Evolutionary conservation across 2,888 invertebrate genomes (phyloP).

Genomic region (Diploptera punctata): DNA sequence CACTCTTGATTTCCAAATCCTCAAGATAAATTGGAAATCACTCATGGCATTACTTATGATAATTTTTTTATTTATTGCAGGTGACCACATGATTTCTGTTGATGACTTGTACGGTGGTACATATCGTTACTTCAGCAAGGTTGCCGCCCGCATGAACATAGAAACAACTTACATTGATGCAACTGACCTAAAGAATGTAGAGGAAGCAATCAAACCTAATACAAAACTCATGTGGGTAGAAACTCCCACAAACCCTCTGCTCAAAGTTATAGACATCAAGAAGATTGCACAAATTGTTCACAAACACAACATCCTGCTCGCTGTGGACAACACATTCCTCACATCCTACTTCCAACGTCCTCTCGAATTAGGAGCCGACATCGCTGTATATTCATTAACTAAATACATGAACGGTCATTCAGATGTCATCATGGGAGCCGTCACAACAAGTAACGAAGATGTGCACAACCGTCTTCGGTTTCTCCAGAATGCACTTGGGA

Average conservation of each 20-base stretch:
- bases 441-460: constrained; percentile 74
- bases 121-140: constrained; percentile 65
- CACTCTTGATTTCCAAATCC: too few species aligned
- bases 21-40: too few species aligned
- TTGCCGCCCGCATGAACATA: constrained; percentile 70
- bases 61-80: constrained; percentile 69
- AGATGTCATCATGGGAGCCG: constrained; percentile 96
- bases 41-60: too few species aligned
- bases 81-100: constrained; percentile 89
- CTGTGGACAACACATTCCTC: constrained; percentile 94
- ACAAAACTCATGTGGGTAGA: constrained; percentile 84
- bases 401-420: constrained; percentile 99
- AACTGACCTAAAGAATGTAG: constrained; percentile 68
- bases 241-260: constrained; percentile 93
- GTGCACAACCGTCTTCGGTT: constrained; percentile 77
- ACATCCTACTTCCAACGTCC: constrained; percentile 90
- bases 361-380: constrained; percentile 87
- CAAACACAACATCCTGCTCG: constrained; percentile 68
- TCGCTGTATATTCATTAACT: constrained; percentile 90
- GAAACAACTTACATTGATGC: constrained; percentile 80
- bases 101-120: constrained; percentile 98
- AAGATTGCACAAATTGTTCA: constrained; percentile 70
- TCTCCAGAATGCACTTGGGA: constrained; percentile 91
- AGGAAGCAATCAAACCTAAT: constrained; percentile 56
- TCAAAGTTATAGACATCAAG: constrained; percentile 89